phyloP scores from a whole-genome alignment of 2,888 invertebrate genomes.

The Zaprionus obscuricornis region DNA sequence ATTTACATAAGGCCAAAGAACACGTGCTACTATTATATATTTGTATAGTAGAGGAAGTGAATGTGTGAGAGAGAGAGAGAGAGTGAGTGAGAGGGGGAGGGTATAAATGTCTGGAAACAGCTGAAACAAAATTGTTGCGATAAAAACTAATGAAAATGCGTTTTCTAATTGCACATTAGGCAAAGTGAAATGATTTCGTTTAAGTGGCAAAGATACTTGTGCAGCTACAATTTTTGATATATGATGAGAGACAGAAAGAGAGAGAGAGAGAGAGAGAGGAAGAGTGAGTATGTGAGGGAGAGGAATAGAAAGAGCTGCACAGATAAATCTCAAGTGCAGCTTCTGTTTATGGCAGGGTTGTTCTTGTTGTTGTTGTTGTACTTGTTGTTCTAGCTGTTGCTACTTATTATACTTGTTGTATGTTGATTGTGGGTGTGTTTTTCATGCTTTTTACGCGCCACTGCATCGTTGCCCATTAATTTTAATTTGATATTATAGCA shows the following conservation, averaged over 20 bases:
- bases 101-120: conserved; percentile 25
- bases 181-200: conserved; percentile 74
- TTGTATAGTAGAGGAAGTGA: no score
- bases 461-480: conserved; percentile 74
- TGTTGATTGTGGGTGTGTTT: conserved; percentile 54
- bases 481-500: conserved; percentile 79
- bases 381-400: conserved; percentile 22
- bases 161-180: conserved; percentile 81
- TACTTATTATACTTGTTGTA: conserved; percentile 29
- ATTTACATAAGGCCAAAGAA: conserved; percentile 38
- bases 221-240: no score
- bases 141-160: conserved; percentile 81
- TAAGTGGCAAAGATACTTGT: conserved; percentile 55
- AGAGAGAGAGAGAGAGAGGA: neutral
- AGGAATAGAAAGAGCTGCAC: neutral
- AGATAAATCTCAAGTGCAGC: conserved; percentile 74
- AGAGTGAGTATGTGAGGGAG: no score
- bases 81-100: neutral
- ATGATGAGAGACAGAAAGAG: no score
- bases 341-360: conserved; percentile 64
- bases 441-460: conserved; percentile 67
- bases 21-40: conserved; percentile 33
- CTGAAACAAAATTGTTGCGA: conserved; percentile 69
- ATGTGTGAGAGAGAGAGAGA: no score
- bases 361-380: conserved; percentile 9